These are phyloP conservation scores for Altica lythri DNA, from an alignment of 2,888 invertebrate genomes.

Conservation along the genomic window DNA sequence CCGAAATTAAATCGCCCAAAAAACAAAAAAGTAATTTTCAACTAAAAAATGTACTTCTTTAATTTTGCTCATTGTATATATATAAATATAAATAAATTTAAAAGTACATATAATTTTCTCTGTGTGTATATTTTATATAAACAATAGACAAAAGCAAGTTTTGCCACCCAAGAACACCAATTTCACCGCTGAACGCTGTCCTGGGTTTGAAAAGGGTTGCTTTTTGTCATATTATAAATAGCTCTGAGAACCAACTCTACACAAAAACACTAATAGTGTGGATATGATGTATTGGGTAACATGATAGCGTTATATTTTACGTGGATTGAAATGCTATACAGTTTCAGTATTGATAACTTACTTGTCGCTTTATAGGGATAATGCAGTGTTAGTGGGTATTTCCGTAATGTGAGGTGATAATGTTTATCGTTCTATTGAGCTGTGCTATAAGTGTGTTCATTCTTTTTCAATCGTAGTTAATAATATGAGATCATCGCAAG, in stretches of 20 bases:
- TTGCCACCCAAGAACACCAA: too few relatives aligned
- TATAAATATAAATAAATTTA: too few relatives aligned
- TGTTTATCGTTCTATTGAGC: not conserved
- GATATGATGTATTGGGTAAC: constrained; percentile 26
- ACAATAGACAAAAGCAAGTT: too few relatives aligned
- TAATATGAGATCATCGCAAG: too few relatives aligned
- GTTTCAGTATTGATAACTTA: constrained; percentile 19
- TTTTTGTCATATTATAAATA: constrained; percentile 25
- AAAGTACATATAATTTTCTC: too few relatives aligned
- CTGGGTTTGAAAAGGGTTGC: constrained; percentile 27
- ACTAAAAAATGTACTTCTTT: too few relatives aligned
- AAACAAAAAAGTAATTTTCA: too few relatives aligned
- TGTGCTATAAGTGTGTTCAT: too few relatives aligned
- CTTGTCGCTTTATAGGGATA: constrained; percentile 11
- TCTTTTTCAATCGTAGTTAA: too few relatives aligned
- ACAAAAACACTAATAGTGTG: constrained; percentile 27
- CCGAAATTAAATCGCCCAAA: too few relatives aligned
- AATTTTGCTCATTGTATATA: too few relatives aligned
- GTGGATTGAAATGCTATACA: constrained; percentile 22
- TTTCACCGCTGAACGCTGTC: constrained; percentile 14
- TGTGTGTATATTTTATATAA: too few relatives aligned
- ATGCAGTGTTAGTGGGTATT: not conserved
- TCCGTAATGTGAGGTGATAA: constrained; percentile 4
- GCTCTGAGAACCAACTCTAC: constrained; percentile 15
- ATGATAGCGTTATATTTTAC: constrained; percentile 24